phyloP scores from a whole-genome alignment of 2,113 vertebrate species.

The Phyllopteryx taeniolatus region DNA sequence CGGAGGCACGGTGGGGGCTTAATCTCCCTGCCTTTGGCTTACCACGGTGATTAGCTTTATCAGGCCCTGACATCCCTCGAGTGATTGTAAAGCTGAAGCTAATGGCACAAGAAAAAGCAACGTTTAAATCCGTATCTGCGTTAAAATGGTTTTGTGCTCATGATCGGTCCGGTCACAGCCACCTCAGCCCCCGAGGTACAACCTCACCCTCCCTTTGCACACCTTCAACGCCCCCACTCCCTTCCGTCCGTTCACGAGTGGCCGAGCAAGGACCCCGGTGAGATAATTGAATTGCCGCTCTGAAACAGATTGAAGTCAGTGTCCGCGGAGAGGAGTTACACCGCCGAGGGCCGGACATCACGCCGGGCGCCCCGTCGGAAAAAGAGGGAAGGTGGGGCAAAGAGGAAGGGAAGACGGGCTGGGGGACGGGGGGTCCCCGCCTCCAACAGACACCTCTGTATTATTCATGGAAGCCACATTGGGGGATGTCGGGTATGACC shows the following conservation, averaged over 20 bases:
- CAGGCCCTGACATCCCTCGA: conserved; percentile 63
- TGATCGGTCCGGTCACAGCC: conserved; percentile 28
- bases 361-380: conserved; percentile 59
- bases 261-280: conserved; percentile 61
- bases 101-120: conserved; percentile 48
- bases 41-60: conserved; percentile 68
- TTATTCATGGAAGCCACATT: conserved; percentile 88
- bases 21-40: conserved; percentile 56
- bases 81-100: conserved; percentile 58
- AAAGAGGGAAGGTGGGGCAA: conserved; percentile 53
- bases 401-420: conserved; percentile 35
- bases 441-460: conserved; percentile 71
- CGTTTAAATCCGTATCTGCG: conserved; percentile 58
- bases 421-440: conserved; percentile 26
- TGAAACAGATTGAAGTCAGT: conserved; percentile 79
- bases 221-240: conserved; percentile 46
- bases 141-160: conserved; percentile 44
- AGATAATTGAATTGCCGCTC: conserved; percentile 78
- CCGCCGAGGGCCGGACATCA: conserved; percentile 62
- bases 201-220: conserved; percentile 3
- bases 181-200: not conserved
- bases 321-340: conserved; percentile 62
- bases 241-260: conserved; percentile 54
- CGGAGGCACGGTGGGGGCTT: conserved; percentile 20
- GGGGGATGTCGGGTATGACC: conserved; percentile 61